Evolutionary conservation across 2,888 invertebrate species (phyloP).

Genomic region (Lycia hirtaria): DNA sequence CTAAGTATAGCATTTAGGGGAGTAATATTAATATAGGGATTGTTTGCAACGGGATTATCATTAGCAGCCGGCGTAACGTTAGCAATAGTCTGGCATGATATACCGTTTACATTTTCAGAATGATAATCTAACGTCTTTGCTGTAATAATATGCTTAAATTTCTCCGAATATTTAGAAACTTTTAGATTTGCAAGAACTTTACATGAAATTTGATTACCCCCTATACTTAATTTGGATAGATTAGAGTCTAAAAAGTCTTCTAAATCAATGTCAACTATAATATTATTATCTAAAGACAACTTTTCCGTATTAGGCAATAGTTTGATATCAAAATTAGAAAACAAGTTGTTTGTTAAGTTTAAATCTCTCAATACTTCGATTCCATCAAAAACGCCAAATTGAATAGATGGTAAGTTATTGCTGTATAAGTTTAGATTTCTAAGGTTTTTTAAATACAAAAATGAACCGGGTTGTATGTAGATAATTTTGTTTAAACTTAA

Average conservation of each 20-base stretch:
- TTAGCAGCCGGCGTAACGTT: slow-evolving; percentile 6
- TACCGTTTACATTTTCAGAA: slow-evolving; percentile 41
- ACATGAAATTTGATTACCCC: slow-evolving; percentile 43
- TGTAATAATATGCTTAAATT: slow-evolving; percentile 24
- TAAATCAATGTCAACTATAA: slow-evolving; percentile 34
- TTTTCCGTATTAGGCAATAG: slow-evolving; percentile 30
- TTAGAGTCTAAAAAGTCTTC: slow-evolving; percentile 28
- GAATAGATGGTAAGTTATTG: slow-evolving; percentile 38
- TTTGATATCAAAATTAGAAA: slow-evolving; percentile 37
- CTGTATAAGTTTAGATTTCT: slow-evolving; percentile 30
- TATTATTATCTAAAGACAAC: slow-evolving; percentile 40
- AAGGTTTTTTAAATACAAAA: slow-evolving; percentile 31
- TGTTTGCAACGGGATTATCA: no score
- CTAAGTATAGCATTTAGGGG: slow-evolving; percentile 30
- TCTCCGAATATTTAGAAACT: slow-evolving; percentile 23
- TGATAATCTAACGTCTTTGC: slow-evolving; percentile 28
- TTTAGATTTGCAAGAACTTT: slow-evolving; percentile 37
- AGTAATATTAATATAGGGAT: slow-evolving; percentile 28
- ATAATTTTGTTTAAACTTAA: slow-evolving; percentile 41
- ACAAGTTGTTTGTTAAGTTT: slow-evolving; percentile 38
- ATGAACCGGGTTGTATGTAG: slow-evolving; percentile 44
- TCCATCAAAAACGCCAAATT: slow-evolving; percentile 43
- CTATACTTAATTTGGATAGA: slow-evolving; percentile 35
- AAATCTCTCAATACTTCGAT: slow-evolving; percentile 30
- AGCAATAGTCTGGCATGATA: slow-evolving; percentile 31